Percentiles rank a stretch among this genome's conserved stretches.
phyloP scores from a whole-genome alignment of 2,888 invertebrate species.

The Molanna angustata region DNA sequence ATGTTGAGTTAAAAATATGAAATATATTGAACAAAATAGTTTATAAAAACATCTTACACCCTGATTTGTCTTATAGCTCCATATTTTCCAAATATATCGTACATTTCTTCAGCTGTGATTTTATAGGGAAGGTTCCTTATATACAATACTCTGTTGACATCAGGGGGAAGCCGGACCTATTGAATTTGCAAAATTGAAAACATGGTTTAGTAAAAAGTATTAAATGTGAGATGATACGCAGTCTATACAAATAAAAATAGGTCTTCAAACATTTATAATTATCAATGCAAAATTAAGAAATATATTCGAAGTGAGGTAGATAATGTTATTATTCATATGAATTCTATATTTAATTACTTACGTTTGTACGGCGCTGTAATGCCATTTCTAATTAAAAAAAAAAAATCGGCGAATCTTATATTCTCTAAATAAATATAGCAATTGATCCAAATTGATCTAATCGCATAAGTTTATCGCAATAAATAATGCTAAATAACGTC shows the following conservation, averaged over 20 bases:
- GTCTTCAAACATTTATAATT: too few species aligned
- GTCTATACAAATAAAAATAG: background rate
- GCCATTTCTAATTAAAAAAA: conserved; percentile 71
- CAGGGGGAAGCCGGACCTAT: conserved; percentile 96
- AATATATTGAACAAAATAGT: too few species aligned
- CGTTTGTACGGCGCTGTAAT: conserved; percentile 72
- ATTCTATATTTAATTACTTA: conserved; percentile 51
- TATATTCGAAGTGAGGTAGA: too few species aligned
- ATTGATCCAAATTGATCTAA: too few species aligned
- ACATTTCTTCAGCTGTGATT: conserved; percentile 99
- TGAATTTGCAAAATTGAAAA: conserved; percentile 36
- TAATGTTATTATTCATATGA: too few species aligned
- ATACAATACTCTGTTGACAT: conserved; percentile 96
- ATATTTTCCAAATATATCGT: conserved; percentile 99
- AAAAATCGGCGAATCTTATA: too few species aligned
- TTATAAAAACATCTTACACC: conserved; percentile 72
- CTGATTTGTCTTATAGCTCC: conserved; percentile 98
- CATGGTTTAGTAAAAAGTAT: background rate
- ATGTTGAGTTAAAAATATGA: too few species aligned
- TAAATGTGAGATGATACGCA: background rate
- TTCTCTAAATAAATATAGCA: too few species aligned
- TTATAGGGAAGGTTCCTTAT: conserved; percentile 98
- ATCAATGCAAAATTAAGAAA: too few species aligned
- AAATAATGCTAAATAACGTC: too few species aligned
- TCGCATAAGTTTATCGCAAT: too few species aligned